A percentile compares a stretch with the other conserved stretches of the same genome.
Evolutionary conservation across 2,113 vertebrate species (phyloP).

Genomic region (Reinhardtius hippoglossoides): DNA sequence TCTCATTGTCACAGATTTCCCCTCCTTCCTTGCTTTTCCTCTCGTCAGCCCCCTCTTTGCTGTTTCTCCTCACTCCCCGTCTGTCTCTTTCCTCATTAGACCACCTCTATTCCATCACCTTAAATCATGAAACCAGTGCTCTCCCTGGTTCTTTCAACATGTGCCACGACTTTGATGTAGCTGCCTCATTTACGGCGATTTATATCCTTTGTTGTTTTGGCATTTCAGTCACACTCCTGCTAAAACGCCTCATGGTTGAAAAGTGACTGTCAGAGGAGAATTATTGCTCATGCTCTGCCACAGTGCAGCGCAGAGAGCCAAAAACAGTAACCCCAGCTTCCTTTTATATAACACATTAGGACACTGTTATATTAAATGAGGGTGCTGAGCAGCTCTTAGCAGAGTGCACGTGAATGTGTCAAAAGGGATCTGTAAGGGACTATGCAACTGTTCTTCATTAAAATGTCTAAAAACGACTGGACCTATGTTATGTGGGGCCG

Average conservation of each 20-base stretch:
- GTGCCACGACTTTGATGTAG: slow-evolving; percentile 58
- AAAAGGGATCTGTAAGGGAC: background rate
- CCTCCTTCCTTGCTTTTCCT: background rate
- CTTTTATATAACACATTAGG: slow-evolving; percentile 15
- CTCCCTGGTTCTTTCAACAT: slow-evolving; percentile 49
- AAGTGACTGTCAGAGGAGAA: slow-evolving; percentile 51
- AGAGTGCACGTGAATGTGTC: background rate
- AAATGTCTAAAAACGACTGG: background rate
- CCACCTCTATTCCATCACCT: slow-evolving; percentile 37
- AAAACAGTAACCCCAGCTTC: slow-evolving; percentile 17
- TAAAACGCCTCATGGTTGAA: slow-evolving; percentile 48
- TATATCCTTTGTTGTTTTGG: slow-evolving; percentile 61
- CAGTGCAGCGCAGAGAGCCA: slow-evolving; percentile 11
- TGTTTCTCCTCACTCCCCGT: background rate
- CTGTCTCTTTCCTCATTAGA: slow-evolving; percentile 34
- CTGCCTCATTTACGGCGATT: slow-evolving; percentile 63
- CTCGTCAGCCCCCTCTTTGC: background rate
- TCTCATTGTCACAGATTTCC: background rate
- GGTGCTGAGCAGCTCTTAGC: background rate
- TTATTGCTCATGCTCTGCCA: slow-evolving; percentile 25
- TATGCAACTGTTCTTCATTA: background rate
- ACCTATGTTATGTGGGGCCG: background rate
- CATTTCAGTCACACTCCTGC: slow-evolving; percentile 52
- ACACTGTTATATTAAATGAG: slow-evolving; percentile 1
- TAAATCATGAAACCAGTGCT: slow-evolving; percentile 42